Conservation (phyloP, 2,888 invertebrate species). For the Synergus gifuensis region DNA sequence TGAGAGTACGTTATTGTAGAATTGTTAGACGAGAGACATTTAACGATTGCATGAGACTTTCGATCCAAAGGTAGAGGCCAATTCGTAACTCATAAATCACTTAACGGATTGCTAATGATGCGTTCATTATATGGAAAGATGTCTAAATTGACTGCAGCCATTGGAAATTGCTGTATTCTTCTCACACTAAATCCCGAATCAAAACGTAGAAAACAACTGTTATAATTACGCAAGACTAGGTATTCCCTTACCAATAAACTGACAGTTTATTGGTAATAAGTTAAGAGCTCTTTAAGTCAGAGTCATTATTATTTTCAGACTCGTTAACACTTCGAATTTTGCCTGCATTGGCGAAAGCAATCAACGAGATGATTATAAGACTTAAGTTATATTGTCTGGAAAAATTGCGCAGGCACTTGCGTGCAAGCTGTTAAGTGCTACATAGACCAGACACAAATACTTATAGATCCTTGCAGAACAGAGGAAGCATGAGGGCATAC, state of each 20-base stretch:
- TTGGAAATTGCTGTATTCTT: not conserved
- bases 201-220: too few relatives aligned
- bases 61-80: not conserved
- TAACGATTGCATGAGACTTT: constrained; percentile 33
- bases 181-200: too few relatives aligned
- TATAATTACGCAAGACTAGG: too few relatives aligned
- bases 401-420: constrained; percentile 15
- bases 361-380: not conserved
- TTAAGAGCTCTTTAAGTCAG: not conserved
- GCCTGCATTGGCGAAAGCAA: not conserved
- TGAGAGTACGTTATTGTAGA: constrained; percentile 50
- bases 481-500: constrained; percentile 61
- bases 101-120: not conserved
- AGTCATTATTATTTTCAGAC: constrained; percentile 20
- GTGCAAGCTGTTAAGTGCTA: constrained; percentile 14
- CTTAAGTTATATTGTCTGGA: constrained; percentile 11
- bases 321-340: constrained; percentile 11
- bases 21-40: constrained; percentile 49
- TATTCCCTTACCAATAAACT: too few relatives aligned
- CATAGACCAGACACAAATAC: constrained; percentile 1
- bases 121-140: not conserved
- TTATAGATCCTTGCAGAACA: constrained; percentile 43
- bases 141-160: not conserved
- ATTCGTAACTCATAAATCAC: not conserved
- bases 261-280: not conserved